Conservation (phyloP, 2,888 invertebrate species). For the Drosophila differens region DNA sequence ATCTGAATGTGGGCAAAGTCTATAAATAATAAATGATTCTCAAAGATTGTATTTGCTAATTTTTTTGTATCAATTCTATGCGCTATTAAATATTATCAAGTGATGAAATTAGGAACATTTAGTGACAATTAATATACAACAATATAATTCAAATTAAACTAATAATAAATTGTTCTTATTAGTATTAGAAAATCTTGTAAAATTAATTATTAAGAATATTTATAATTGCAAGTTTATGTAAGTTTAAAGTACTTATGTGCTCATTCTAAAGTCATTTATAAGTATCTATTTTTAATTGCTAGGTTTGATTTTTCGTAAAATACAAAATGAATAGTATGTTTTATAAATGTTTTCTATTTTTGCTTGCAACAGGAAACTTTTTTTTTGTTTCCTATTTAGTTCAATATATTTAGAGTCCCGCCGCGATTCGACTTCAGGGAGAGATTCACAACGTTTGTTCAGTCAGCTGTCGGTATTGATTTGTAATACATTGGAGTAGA, state of each 20-base stretch:
- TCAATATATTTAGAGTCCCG: neutral
- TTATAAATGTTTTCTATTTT: neutral
- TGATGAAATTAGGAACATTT: neutral
- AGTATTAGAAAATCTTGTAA: neutral
- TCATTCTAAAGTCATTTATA: neutral
- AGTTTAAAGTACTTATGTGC: neutral
- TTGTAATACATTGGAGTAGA: neutral
- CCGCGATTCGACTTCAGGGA: neutral
- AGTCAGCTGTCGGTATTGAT: neutral
- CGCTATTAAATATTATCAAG: neutral
- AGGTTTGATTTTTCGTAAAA: neutral
- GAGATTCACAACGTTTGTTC: neutral
- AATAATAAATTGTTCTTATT: neutral
- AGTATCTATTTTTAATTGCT: neutral
- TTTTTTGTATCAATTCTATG: no score
- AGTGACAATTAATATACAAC: neutral
- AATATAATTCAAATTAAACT: neutral
- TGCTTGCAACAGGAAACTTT: neutral
- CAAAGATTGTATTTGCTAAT: neutral
- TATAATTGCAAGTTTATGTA: neutral
- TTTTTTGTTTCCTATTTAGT: neutral
- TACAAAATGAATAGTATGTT: neutral
- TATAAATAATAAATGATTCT: neutral
- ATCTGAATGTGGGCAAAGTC: neutral
- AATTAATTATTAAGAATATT: neutral